A percentile compares a stretch with the other conserved stretches of the same genome.
phyloP scores from a whole-genome alignment of 2,113 vertebrate species.

The Nothobranchius kuhntae region DNA sequence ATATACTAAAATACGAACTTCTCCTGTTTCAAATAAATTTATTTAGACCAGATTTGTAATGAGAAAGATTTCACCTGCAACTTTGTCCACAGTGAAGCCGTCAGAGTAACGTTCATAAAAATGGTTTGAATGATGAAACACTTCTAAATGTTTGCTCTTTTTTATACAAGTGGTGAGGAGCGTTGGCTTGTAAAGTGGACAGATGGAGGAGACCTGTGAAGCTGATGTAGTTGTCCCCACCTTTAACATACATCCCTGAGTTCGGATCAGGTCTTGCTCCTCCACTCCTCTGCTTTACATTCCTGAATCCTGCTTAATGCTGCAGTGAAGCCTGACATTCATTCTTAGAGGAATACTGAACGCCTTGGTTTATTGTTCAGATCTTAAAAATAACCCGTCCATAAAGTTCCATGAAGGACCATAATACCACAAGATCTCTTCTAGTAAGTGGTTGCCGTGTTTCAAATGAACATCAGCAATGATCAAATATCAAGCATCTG shows the following conservation, averaged over 20 bases:
- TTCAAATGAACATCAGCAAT: too few species aligned
- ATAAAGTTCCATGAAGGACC: too few species aligned
- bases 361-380: too few species aligned
- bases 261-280: constrained; percentile 11
- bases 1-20: too few species aligned
- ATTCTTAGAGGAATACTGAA: too few species aligned
- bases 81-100: background rate
- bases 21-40: background rate
- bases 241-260: constrained; percentile 40
- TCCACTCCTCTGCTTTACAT: background rate
- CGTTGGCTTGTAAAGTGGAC: constrained; percentile 7
- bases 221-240: constrained; percentile 43
- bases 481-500: too few species aligned
- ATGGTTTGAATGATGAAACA: background rate
- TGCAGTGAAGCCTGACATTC: too few species aligned
- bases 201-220: constrained; percentile 22
- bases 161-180: background rate
- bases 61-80: background rate
- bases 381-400: too few species aligned
- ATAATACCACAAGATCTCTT: too few species aligned
- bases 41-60: background rate
- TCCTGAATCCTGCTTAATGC: constrained; percentile 1
- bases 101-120: background rate
- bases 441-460: too few species aligned
- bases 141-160: background rate